Evolutionary conservation across 2,113 vertebrate genomes (phyloP), one percentile per base, ranked within the genome.

Genomic region (Oriolus oriolus): DNA sequence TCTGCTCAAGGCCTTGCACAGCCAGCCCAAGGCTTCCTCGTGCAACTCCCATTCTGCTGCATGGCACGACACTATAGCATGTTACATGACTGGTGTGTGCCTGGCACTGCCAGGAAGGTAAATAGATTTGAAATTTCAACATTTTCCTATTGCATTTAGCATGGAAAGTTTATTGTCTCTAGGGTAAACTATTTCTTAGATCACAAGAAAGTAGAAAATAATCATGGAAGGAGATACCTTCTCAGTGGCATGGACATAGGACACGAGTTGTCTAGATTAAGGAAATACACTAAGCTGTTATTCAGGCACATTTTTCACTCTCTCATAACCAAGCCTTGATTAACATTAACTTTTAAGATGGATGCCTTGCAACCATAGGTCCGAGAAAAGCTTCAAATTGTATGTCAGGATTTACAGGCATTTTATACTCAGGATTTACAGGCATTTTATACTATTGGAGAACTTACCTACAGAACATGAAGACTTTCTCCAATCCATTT

Each of bases 261-360:
- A 64, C 47, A 66, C 23, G 45, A 83, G 7, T 5, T 71, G 31
- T 24, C 37, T 52, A 30, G 22, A 49, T 31, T 64, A 82, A 78
- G 71, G 39, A 73, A 6, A 39, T 83, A 22, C 6, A 24, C 21
- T 13, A 22, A 28, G 30, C 19, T 69, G 16, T 37, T 65, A 68
- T 66, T 85, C 73, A 64, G n/a, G 20, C 1, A 0, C 0, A 0
- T 23, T 89, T 74, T 87, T 65, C 28, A 64, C 26, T 79, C 30
- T 35, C 26, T 88, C 30, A 74, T 81, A 95, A 33, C 54, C 89
- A 71, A 83, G 54, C 13, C 50, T 49, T 89, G 81, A 93, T 89
- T 85, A 95, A 91, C 63, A 84, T 75, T 35, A 94, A 73, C 31
- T 95, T 97, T 96, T 84, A 56, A 91, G 65, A 84, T 4, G 1